Evolutionary conservation across 2,113 vertebrate species (phyloP), one percentile per base, ranked within the genome.

Genomic region (Microcebus griseorufus): DNA sequence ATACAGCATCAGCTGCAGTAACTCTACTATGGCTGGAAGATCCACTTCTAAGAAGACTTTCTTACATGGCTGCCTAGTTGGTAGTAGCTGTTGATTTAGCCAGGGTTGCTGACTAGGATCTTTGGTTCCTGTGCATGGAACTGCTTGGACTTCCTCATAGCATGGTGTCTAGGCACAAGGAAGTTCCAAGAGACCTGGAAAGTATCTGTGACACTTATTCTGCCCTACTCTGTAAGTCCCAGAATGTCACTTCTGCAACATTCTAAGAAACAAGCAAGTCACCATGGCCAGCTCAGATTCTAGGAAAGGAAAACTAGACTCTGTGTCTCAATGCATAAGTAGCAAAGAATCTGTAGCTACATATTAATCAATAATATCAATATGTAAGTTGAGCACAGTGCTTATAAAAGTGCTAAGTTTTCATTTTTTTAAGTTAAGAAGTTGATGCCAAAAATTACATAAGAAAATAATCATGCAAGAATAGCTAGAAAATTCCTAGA

Each of bases 321-420:
- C 29, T 11, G 23, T 3, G 0, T 53, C 55, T 75, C 58, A 39
- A 75, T n/a, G 29, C 18, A n/a, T 51, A 3, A 67, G 9, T 73
- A 83, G 20, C 1, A 27, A 85, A 45, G 42, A 64, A 93, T 75
- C 62, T 84, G 27, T 37, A 80, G 32, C 18, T 53, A 42, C 27
- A 2, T 18, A 45, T 29, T 29, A 78, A 67, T 37, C 27, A 72
- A 65, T 8, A 20, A 45, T 67, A 60, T 32, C 37, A 73, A 73
- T 20, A 51, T 48, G 34, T 25, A 87, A 70, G 64, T 78, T 69
- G 37, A 51, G 25, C 16, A n/a, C 29, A 20, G 67, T 79, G 10
- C 48, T 75, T 93, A 92, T 42, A 48, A 92, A 94, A 91, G 58
- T 67, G 27, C 11, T n/a, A 60, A 12, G 32, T 62, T 93, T 95